These are phyloP conservation scores for Amiota mariae DNA, from an alignment of 2,888 invertebrate species.

Conservation along the genomic window DNA sequence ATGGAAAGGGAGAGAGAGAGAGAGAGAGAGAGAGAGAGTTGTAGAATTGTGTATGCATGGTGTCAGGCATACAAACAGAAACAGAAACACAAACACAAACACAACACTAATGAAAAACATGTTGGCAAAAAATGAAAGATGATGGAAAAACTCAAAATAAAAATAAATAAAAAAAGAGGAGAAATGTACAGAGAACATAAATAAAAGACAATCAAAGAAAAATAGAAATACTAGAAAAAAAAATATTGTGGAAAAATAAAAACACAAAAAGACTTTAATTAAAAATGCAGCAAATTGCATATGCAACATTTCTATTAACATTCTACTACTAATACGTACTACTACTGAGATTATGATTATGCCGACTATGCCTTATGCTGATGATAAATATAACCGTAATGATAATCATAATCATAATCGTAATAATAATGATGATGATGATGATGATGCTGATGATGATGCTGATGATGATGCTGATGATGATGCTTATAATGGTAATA, in stretches of 20 bases:
- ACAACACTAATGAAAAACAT: too few species aligned
- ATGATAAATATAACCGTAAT: too few species aligned
- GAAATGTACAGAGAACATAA: slow-evolving; percentile 6
- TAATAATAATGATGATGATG: too few species aligned
- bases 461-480: background rate
- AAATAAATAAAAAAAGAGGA: background rate
- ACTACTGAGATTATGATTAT: background rate
- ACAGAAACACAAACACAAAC: too few species aligned
- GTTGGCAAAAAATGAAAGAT: too few species aligned
- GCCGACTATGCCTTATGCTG: background rate
- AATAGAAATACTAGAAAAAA: background rate
- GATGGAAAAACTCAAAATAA: too few species aligned
- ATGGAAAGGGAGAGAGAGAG: too few species aligned
- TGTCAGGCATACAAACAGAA: too few species aligned
- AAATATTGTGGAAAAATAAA: background rate
- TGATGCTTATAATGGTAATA: background rate
- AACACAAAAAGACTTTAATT: slow-evolving; percentile 49
- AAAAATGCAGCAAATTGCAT: slow-evolving; percentile 61
- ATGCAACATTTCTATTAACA: slow-evolving; percentile 39
- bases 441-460: too few species aligned
- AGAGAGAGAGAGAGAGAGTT: too few species aligned
- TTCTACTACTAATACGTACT: slow-evolving; percentile 18
- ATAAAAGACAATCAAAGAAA: background rate
- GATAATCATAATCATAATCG: too few species aligned
- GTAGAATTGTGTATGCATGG: too few species aligned